Base-by-base conservation (phyloP, 2,113 vertebrate genomes). In the Sylvietta virens region DNA sequence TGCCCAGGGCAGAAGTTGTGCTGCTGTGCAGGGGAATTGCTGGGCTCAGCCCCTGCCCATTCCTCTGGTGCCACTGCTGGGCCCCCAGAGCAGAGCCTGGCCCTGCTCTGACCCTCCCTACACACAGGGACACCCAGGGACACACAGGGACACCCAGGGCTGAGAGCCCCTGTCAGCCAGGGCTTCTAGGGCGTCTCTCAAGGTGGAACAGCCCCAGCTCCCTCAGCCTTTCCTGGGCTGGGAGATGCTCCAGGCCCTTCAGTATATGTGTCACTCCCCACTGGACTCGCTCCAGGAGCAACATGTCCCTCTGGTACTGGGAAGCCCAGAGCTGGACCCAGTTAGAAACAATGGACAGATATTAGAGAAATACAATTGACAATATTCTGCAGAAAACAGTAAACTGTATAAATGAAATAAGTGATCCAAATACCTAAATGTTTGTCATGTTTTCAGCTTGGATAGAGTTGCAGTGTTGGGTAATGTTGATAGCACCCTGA, bases 221-320 rank as follows among this genome's bases (percentile, higher is more conserved):
- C 30, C 35, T 31, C 85, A 56, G n/a, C 65, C 40, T 47, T 1
- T 27, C 21, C 44, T 17, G 15, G 27, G 8, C 30, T 62, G 0
- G 0, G 24, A 35, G 26, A 8, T 42, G 57, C 31, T 57, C 35
- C 42, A 56, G 31, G 11, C 13, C 13, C n/a, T 40, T 27, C 31
- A 30, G 10, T 39, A 1, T 11, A 3, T 35, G 13, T 47, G 16
- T 24, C 30, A 15, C 9, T 24, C 22, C 42, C 14, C 11, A 12
- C 20, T 35, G 35, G 9, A 13, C 14, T 21, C 0, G 0, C 57
- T 48, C 24, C 57, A 48, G 31, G 35, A 71, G 7, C 35, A 64
- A 17, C 50, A 22, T 28, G 12, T 35, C 17, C 6, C 13, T 64
- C 48, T 24, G 26, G 20, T 26, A 5, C 21, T 31, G 9, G 26